Percentiles rank a stretch among this genome's conserved stretches.
phyloP scores from a whole-genome alignment of 2,888 invertebrate species.

The Chydorus sphaericus region DNA sequence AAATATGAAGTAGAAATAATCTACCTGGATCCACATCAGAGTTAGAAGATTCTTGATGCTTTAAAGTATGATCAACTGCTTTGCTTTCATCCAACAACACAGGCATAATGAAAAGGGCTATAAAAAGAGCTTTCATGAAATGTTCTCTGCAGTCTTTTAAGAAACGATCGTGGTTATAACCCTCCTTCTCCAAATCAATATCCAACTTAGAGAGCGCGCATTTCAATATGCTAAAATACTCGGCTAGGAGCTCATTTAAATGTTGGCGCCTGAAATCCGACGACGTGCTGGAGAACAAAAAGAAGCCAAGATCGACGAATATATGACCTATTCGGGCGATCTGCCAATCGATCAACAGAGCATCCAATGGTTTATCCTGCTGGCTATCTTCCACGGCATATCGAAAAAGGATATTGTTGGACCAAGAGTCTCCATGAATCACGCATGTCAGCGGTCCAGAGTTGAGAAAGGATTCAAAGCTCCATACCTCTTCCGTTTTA shows the following conservation, averaged over 20 bases:
- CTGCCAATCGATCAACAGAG: slow-evolving; percentile 13
- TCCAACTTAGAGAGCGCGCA: neutral
- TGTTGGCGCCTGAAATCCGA: slow-evolving; percentile 7
- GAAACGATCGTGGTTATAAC: slow-evolving; percentile 1
- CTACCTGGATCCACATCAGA: neutral
- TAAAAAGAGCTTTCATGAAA: neutral
- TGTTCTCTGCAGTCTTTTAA: neutral
- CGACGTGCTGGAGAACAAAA: slow-evolving; percentile 14
- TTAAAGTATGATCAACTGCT: neutral
- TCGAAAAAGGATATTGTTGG: slow-evolving; percentile 8
- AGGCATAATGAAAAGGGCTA: slow-evolving; percentile 8
- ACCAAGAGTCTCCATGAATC: slow-evolving; percentile 8
- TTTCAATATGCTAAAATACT: slow-evolving; percentile 4
- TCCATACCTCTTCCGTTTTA: neutral
- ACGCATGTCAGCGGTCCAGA: slow-evolving; percentile 1
- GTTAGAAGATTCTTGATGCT: neutral
- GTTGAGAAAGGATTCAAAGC: neutral
- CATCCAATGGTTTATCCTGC: neutral
- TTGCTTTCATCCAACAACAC: slow-evolving; percentile 1
- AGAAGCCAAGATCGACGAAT: slow-evolving; percentile 11
- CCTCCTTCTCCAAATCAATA: slow-evolving; percentile 2
- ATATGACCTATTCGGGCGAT: slow-evolving; percentile 11
- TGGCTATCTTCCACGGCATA: neutral
- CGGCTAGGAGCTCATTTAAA: slow-evolving; percentile 1
- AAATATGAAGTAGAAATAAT: too few species aligned